These are phyloP conservation scores for Eurosta solidaginis DNA, from an alignment of 1,140 invertebrate genomes.

Conservation along the genomic window DNA sequence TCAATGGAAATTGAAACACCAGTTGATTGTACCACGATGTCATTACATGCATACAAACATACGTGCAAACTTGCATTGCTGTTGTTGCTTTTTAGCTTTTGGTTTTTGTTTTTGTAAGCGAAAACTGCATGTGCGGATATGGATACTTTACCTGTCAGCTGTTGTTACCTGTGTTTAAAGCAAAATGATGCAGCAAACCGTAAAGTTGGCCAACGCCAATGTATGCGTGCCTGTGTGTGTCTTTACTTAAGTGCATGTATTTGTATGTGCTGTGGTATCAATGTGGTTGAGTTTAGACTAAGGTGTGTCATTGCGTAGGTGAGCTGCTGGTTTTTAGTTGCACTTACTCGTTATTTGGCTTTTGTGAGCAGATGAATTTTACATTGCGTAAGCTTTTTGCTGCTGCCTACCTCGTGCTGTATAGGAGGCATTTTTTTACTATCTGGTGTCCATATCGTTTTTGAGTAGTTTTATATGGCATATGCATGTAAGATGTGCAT, in stretches of 20 bases:
- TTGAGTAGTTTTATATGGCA: background rate
- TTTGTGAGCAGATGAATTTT: background rate
- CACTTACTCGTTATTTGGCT: background rate
- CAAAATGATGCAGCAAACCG: background rate
- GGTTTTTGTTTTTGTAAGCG: background rate
- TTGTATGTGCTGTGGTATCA: background rate
- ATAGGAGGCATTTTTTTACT: background rate
- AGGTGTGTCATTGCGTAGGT: background rate
- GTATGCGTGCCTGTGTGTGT: background rate
- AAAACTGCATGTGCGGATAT: background rate
- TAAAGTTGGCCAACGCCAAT: background rate
- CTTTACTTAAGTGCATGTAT: background rate
- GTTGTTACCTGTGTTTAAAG: background rate
- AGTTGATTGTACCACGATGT: slow-evolving; percentile 46
- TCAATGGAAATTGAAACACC: slow-evolving; percentile 56
- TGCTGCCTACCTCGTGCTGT: too few species aligned
- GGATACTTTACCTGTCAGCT: too few species aligned
- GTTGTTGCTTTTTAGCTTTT: background rate
- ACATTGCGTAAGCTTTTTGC: background rate
- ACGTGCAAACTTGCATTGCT: background rate
- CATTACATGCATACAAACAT: too few species aligned
- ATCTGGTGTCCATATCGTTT: background rate
- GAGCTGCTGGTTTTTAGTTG: slow-evolving; percentile 4
- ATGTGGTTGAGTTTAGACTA: background rate
- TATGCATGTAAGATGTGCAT: background rate